These are phyloP conservation scores for Pachyrhynchus sulphureomaculatus DNA, from an alignment of 1,140 invertebrate genomes.

Conservation along the genomic window DNA sequence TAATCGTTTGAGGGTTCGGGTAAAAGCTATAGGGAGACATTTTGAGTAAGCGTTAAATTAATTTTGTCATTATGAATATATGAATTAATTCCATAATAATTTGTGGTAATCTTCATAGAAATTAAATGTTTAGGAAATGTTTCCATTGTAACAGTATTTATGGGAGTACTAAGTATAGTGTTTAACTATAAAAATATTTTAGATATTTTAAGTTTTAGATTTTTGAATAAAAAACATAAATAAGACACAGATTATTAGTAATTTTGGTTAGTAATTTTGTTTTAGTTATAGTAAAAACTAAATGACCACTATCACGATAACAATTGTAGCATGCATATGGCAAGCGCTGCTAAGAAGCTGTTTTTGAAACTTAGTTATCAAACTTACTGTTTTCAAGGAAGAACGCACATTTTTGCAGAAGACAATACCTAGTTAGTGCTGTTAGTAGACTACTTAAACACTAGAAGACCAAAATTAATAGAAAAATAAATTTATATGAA, in stretches of 20 bases:
- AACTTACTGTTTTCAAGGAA: slow-evolving; percentile 32
- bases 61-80: too few species aligned
- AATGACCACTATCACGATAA: not conserved
- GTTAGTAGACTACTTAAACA: slow-evolving; percentile 13
- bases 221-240: too few species aligned
- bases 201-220: too few species aligned
- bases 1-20: too few species aligned
- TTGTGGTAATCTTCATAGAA: too few species aligned
- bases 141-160: too few species aligned
- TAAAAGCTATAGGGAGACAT: too few species aligned
- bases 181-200: too few species aligned
- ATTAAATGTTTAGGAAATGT: too few species aligned
- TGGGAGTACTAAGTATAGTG: too few species aligned
- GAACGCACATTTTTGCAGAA: slow-evolving; percentile 8
- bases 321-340: slow-evolving; percentile 9
- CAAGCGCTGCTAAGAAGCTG: slow-evolving; percentile 21
- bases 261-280: not conserved
- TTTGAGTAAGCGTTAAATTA: too few species aligned
- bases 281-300: not conserved
- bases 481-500: not conserved
- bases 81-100: too few species aligned
- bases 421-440: slow-evolving; percentile 26
- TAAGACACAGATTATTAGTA: not conserved
- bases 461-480: not conserved
- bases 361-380: slow-evolving; percentile 7